A percentile compares a stretch with the other conserved stretches of the same genome.
Conservation (phyloP, 2,797 vertebrate species). For the Danio choprae region DNA sequence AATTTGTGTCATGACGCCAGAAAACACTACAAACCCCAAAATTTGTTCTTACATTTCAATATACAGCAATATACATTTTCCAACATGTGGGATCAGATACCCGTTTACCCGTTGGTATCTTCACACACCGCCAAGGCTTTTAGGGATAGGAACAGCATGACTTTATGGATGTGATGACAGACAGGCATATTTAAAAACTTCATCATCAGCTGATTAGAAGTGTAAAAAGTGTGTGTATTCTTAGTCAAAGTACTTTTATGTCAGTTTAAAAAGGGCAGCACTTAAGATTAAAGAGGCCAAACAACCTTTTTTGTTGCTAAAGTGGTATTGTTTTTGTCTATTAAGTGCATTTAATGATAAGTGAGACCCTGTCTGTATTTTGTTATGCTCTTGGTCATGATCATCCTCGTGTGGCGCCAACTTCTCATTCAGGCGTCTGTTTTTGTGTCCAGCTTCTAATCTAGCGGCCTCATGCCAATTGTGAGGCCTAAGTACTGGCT, state of each 20-base stretch:
- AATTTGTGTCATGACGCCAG: too few relatives aligned
- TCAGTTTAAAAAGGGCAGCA: not conserved
- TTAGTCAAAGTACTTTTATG: constrained; percentile 1
- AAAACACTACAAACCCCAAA: too few relatives aligned
- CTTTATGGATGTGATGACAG: not conserved
- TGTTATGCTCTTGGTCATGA: constrained; percentile 50
- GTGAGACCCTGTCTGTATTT: not conserved
- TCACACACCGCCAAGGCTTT: constrained; percentile 18
- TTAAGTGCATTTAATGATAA: constrained; percentile 18
- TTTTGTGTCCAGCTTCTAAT: constrained; percentile 63
- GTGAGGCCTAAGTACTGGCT: constrained; percentile 60
- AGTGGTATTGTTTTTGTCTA: constrained; percentile 18
- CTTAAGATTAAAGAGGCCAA: constrained; percentile 20
- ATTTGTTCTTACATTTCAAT: too few relatives aligned
- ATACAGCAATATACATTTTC: too few relatives aligned
- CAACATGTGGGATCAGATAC: too few relatives aligned
- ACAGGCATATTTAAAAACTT: not conserved
- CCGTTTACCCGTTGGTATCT: not conserved
- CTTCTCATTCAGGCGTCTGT: constrained; percentile 49
- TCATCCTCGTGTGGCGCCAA: constrained; percentile 63
- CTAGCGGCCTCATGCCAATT: constrained; percentile 58
- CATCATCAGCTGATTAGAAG: not conserved
- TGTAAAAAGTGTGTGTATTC: constrained; percentile 1
- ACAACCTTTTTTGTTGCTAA: constrained; percentile 1
- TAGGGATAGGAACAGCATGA: not conserved